These are phyloP conservation scores for Drosophila lacertosa DNA, from an alignment of 1,140 invertebrate genomes.

Conservation along the genomic window DNA sequence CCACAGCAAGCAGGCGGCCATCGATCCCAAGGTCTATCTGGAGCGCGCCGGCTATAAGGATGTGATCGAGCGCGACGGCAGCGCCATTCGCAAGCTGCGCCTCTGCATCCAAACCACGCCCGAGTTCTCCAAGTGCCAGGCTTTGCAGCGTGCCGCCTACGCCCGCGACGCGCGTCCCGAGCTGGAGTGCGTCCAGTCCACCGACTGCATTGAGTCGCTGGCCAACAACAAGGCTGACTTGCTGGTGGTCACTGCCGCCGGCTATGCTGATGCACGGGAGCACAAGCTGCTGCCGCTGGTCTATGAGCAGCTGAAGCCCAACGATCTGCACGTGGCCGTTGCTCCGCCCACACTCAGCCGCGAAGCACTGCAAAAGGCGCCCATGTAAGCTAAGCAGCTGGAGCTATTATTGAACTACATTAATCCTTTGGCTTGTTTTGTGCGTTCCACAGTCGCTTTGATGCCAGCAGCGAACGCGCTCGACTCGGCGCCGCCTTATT, in stretches of 20 bases:
- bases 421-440: background rate
- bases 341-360: conserved; percentile 52
- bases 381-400: conserved; percentile 56
- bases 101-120: conserved; percentile 88
- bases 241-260: conserved; percentile 20
- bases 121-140: conserved; percentile 88
- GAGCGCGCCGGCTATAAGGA: conserved; percentile 90
- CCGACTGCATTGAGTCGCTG: conserved; percentile 89
- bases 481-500: conserved; percentile 60
- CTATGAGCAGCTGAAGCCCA: conserved; percentile 61
- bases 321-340: conserved; percentile 71
- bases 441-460: conserved; percentile 62
- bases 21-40: conserved; percentile 87
- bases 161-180: conserved; percentile 89
- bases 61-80: conserved; percentile 88
- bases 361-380: conserved; percentile 57
- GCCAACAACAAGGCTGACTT: conserved; percentile 61
- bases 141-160: conserved; percentile 88
- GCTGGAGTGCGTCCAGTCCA: conserved; percentile 87
- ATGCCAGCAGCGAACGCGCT: conserved; percentile 52
- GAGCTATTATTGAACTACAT: background rate
- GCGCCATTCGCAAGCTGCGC: conserved; percentile 84
- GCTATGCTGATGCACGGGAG: conserved; percentile 55
- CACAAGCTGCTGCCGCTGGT: conserved; percentile 62
- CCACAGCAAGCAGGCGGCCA: conserved; percentile 86